These are phyloP conservation scores for Progne subis DNA, from an alignment of 2,113 vertebrate genomes.

Conservation along the genomic window DNA sequence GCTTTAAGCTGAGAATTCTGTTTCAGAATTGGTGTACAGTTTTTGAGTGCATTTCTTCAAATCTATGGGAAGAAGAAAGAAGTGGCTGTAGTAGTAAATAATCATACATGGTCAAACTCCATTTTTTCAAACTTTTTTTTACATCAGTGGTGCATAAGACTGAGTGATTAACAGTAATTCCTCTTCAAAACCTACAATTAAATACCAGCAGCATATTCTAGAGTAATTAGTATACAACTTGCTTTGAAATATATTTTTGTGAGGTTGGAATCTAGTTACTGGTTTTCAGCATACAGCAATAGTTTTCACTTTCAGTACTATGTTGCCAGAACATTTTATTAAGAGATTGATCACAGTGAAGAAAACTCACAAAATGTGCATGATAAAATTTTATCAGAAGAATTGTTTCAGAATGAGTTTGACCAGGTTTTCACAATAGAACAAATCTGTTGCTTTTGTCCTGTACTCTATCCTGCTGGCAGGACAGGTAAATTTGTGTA, in stretches of 20 bases:
- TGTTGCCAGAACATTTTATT: neutral
- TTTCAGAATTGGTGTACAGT: neutral
- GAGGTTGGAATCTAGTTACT: neutral
- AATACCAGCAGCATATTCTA: neutral
- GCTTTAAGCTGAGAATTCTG: neutral
- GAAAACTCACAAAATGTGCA: neutral
- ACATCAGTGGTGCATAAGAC: neutral
- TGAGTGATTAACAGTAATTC: neutral
- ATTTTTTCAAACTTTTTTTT: neutral
- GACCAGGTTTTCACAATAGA: neutral
- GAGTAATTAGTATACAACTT: neutral
- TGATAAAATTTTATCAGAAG: neutral
- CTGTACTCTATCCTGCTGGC: neutral
- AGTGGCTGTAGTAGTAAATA: neutral
- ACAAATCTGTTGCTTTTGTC: neutral
- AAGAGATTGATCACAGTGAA: neutral
- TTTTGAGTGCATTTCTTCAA: neutral
- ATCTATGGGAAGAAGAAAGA: neutral
- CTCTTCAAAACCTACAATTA: neutral
- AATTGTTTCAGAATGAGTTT: neutral
- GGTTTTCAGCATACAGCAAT: neutral
- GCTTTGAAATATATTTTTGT: neutral
- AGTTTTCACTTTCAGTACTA: neutral
- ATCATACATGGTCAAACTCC: neutral
- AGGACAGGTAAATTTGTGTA: neutral